Conservation (phyloP, 2,797 vertebrate genomes). For the Macropus fuliginosus region DNA sequence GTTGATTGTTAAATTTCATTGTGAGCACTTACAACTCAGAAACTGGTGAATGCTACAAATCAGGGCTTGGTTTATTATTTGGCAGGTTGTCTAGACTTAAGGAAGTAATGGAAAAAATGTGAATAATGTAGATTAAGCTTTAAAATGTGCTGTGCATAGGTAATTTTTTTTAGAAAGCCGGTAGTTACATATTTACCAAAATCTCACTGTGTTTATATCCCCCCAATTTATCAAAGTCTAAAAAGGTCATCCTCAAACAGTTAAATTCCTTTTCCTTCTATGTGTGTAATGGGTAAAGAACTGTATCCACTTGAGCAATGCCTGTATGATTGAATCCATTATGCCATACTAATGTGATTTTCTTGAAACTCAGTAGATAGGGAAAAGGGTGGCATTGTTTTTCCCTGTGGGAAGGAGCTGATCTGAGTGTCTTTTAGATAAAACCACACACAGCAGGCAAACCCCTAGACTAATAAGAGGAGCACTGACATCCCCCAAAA, state of each 20-base stretch:
- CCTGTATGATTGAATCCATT: background rate
- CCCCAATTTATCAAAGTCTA: background rate
- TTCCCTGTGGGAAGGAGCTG: background rate
- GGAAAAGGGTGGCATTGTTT: background rate
- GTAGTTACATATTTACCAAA: background rate
- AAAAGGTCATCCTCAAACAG: background rate
- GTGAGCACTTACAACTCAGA: background rate
- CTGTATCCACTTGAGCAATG: background rate
- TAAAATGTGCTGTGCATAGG: background rate
- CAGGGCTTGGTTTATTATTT: background rate
- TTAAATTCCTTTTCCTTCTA: background rate
- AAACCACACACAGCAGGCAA: background rate
- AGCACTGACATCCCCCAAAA: background rate
- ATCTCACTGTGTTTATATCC: background rate
- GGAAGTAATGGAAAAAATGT: background rate
- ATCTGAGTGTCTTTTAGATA: background rate
- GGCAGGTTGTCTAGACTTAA: background rate
- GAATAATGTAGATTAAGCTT: background rate
- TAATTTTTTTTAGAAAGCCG: background rate
- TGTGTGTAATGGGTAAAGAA: background rate
- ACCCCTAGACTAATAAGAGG: background rate
- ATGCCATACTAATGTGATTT: background rate
- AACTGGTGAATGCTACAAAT: background rate
- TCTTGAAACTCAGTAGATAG: background rate
- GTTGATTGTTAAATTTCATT: background rate